These are phyloP conservation scores for Trachelipus rathkii DNA, from an alignment of 1,140 invertebrate species.

Conservation along the genomic window DNA sequence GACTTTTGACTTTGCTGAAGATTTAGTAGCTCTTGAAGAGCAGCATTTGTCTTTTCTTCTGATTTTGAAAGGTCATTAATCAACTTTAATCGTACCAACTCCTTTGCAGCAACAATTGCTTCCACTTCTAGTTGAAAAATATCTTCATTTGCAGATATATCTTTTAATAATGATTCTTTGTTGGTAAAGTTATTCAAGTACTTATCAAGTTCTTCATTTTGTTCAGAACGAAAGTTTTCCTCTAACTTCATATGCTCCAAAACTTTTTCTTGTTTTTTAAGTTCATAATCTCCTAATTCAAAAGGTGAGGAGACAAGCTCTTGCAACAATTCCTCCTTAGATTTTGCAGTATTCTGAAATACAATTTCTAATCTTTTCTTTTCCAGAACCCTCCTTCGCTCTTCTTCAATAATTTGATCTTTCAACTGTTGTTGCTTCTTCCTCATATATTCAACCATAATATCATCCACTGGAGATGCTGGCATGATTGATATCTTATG, in stretches of 20 bases:
- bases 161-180: conserved; percentile 34
- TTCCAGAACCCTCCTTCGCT: conserved; percentile 54
- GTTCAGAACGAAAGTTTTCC: conserved; percentile 36
- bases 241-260: conserved; percentile 35
- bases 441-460: conserved; percentile 31
- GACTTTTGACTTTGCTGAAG: conserved; percentile 49
- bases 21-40: conserved; percentile 33
- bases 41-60: conserved; percentile 32
- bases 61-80: conserved; percentile 29
- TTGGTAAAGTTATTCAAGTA: conserved; percentile 31
- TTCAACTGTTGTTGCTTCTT: conserved; percentile 35
- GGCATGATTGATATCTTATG: conserved; percentile 19
- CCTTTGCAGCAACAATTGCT: conserved; percentile 33
- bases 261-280: conserved; percentile 31
- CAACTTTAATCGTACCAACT: conserved; percentile 32
- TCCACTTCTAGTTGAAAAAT: conserved; percentile 33
- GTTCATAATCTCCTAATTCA: conserved; percentile 29
- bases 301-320: conserved; percentile 28
- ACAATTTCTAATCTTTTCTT: conserved; percentile 57
- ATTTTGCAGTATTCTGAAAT: conserved; percentile 56
- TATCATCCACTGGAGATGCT: conserved; percentile 21
- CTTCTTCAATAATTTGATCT: conserved; percentile 33
- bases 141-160: conserved; percentile 34
- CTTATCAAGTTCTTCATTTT: conserved; percentile 37
- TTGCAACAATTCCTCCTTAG: conserved; percentile 35